Percentiles rank a stretch among this genome's conserved stretches.
These are phyloP conservation scores for Boulengeromyrus knoepffleri DNA, from an alignment of 2,113 vertebrate species.

Conservation along the genomic window DNA sequence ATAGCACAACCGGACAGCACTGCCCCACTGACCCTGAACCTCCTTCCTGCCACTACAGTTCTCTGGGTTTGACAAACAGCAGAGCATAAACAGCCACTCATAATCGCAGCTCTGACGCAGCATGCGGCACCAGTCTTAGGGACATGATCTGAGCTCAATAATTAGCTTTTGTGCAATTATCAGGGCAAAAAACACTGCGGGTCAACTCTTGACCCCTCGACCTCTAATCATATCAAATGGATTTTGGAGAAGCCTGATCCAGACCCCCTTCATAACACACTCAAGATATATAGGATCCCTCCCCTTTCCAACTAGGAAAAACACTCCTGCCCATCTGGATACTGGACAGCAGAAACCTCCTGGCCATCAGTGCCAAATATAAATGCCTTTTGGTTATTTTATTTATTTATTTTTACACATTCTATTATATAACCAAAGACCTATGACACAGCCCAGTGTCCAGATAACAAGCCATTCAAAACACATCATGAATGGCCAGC, in stretches of 20 bases:
- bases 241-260: background rate
- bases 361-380: background rate
- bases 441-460: background rate
- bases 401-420: background rate
- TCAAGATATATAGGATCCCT: background rate
- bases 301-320: background rate
- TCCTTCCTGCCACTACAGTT: background rate
- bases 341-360: background rate
- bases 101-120: background rate
- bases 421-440: background rate
- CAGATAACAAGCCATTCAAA: background rate
- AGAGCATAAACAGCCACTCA: background rate
- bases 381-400: background rate
- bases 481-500: background rate
- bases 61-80: background rate
- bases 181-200: background rate
- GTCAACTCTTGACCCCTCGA: background rate
- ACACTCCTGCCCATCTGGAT: background rate
- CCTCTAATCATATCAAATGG: background rate
- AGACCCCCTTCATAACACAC: background rate
- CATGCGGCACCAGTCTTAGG: background rate
- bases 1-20: background rate
- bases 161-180: background rate
- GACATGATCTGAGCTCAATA: background rate
- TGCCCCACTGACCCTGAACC: background rate